phyloP scores from a whole-genome alignment of 2,797 vertebrate genomes.

The Thalassophryne amazonica region DNA sequence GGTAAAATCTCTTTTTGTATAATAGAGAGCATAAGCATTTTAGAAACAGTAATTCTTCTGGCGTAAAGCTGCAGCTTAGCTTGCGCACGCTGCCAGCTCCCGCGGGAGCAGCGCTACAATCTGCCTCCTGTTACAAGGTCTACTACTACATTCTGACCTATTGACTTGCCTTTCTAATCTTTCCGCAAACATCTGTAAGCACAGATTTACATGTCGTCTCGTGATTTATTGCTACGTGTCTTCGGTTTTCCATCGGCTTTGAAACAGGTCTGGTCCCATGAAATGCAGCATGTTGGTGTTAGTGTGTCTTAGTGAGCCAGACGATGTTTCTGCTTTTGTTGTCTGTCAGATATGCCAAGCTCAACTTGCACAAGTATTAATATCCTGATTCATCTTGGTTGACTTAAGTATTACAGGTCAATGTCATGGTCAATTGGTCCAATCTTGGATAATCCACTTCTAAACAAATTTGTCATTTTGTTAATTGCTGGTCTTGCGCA shows the following conservation, averaged over 20 bases:
- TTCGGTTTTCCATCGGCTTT: constrained; percentile 54
- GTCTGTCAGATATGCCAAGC: neutral
- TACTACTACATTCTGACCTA: constrained; percentile 70
- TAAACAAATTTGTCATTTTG: neutral
- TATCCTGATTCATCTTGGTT: constrained; percentile 8
- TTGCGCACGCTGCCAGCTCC: constrained; percentile 77
- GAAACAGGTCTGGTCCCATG: constrained; percentile 23
- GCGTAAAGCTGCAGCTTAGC: constrained; percentile 80
- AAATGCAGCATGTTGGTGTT: constrained; percentile 47
- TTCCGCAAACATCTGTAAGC: constrained; percentile 71
- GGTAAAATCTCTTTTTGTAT: constrained; percentile 72
- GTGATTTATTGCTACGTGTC: constrained; percentile 62
- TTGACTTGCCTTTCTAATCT: constrained; percentile 72
- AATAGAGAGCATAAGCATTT: constrained; percentile 63
- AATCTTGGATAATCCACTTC: neutral
- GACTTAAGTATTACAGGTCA: constrained; percentile 3
- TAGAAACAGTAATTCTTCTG: constrained; percentile 85
- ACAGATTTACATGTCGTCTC: constrained; percentile 66
- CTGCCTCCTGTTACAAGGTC: constrained; percentile 83
- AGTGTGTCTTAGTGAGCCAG: neutral
- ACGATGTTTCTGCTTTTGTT: constrained; percentile 1
- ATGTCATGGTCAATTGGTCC: neutral
- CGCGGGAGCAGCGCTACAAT: constrained; percentile 84
- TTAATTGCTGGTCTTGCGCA: neutral
- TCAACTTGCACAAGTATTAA: constrained; percentile 11